Evolutionary conservation across 1,140 invertebrate species (phyloP).

Genomic region (Apis laboriosa): DNA sequence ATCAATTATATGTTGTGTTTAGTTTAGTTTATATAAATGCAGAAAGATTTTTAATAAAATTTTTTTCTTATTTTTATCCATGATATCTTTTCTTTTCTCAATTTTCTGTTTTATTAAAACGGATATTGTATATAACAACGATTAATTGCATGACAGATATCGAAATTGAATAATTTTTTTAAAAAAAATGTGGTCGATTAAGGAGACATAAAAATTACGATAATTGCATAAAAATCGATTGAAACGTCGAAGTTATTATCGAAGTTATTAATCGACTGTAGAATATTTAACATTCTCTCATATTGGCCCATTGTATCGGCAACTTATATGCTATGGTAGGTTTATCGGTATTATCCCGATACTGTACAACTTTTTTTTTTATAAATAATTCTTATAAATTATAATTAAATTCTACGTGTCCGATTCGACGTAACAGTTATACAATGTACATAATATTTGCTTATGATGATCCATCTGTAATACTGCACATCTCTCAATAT

Average conservation of each 20-base stretch:
- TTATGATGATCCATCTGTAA: constrained; percentile 74
- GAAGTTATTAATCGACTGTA: constrained; percentile 20
- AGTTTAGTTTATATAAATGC: not conserved
- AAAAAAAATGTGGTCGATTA: not conserved
- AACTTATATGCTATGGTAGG: constrained; percentile 52
- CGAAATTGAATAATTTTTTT: not conserved
- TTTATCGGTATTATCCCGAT: constrained; percentile 50
- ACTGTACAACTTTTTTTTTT: constrained; percentile 67
- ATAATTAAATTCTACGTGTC: constrained; percentile 63
- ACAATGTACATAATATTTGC: constrained; percentile 67
- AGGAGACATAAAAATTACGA: not conserved
- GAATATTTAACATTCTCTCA: constrained; percentile 45
- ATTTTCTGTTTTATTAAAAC: too few species aligned
- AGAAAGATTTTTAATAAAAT: not conserved
- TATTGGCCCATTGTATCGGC: constrained; percentile 16
- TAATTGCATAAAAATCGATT: not conserved
- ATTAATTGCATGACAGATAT: not conserved
- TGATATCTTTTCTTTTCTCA: not conserved
- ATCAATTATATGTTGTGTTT: not conserved
- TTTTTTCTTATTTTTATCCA: not conserved
- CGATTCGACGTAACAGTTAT: constrained; percentile 59
- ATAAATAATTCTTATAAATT: constrained; percentile 77
- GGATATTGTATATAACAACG: not conserved
- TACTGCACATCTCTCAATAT: constrained; percentile 73
- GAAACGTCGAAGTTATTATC: constrained; percentile 1